Evolutionary conservation across 2,888 invertebrate species (phyloP).

Genomic region (Dichetophora obliterata): DNA sequence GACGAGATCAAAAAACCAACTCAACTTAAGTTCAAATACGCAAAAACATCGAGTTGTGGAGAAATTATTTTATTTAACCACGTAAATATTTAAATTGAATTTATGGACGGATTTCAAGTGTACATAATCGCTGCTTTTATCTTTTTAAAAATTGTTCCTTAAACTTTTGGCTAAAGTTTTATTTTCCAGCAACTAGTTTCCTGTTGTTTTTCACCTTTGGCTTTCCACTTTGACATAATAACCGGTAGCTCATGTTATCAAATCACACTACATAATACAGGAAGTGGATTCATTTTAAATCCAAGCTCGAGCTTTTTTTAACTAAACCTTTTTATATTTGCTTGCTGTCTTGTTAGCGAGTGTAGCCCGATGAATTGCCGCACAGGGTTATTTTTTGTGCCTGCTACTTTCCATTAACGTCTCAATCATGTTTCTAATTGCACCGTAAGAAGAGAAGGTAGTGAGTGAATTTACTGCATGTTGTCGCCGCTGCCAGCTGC

Average conservation of each 20-base stretch:
- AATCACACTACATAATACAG: too few relatives aligned
- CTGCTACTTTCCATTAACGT: constrained; percentile 14
- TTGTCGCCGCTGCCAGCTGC: constrained; percentile 37
- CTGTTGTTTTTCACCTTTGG: not conserved
- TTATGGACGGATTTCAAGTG: too few relatives aligned
- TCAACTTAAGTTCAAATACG: too few relatives aligned
- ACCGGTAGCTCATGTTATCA: too few relatives aligned
- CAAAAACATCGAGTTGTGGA: too few relatives aligned
- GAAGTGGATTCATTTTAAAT: too few relatives aligned
- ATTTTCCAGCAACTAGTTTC: not conserved
- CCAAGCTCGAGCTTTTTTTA: not conserved
- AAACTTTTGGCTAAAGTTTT: too few relatives aligned
- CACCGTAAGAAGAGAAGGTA: constrained; percentile 51
- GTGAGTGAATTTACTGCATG: constrained; percentile 16
- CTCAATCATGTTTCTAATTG: constrained; percentile 37
- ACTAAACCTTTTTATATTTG: not conserved
- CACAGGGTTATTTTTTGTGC: not conserved
- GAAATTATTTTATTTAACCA: too few relatives aligned
- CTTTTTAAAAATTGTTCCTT: too few relatives aligned
- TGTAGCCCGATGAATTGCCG: not conserved
- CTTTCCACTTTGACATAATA: not conserved
- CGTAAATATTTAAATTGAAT: too few relatives aligned
- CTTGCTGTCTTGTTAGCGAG: constrained; percentile 2
- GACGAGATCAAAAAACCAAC: too few relatives aligned
- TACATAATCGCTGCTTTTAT: too few relatives aligned